A percentile compares a stretch with the other conserved stretches of the same genome.
Evolutionary conservation across 2,797 vertebrate genomes (phyloP).

Genomic region (Tinamus major): DNA sequence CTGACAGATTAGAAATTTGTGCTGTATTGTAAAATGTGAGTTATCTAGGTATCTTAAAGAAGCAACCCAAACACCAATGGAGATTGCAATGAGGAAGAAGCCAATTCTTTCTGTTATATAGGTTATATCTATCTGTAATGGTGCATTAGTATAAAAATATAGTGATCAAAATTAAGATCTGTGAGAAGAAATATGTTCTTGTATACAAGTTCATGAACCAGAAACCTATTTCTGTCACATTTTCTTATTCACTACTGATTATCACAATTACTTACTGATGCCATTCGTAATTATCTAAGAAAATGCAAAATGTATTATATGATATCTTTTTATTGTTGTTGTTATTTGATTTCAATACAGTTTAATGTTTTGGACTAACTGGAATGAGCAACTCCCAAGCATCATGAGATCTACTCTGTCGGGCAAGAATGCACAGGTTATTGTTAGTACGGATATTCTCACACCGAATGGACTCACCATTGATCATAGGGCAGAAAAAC

Average conservation of each 20-base stretch:
- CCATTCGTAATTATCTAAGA: neutral
- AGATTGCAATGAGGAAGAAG: neutral
- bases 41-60: neutral
- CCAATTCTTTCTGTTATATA: neutral
- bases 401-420: slow-evolving; percentile 94
- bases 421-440: slow-evolving; percentile 91
- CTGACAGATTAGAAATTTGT: neutral
- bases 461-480: slow-evolving; percentile 97
- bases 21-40: fast-evolving
- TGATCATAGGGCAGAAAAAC: slow-evolving; percentile 94
- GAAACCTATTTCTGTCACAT: neutral
- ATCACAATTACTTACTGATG: neutral
- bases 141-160: neutral
- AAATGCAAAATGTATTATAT: slow-evolving; percentile 59
- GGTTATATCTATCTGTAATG: neutral
- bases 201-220: neutral
- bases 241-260: neutral
- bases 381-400: slow-evolving; percentile 97
- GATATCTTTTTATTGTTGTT: slow-evolving; percentile 15
- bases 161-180: neutral
- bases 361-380: slow-evolving; percentile 99
- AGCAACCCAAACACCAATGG: neutral
- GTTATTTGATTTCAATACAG: slow-evolving; percentile 80
- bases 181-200: neutral
- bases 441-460: slow-evolving; percentile 92